These are phyloP conservation scores for Macrobrachium rosenbergii DNA, from an alignment of 1,140 invertebrate species.

Conservation along the genomic window DNA sequence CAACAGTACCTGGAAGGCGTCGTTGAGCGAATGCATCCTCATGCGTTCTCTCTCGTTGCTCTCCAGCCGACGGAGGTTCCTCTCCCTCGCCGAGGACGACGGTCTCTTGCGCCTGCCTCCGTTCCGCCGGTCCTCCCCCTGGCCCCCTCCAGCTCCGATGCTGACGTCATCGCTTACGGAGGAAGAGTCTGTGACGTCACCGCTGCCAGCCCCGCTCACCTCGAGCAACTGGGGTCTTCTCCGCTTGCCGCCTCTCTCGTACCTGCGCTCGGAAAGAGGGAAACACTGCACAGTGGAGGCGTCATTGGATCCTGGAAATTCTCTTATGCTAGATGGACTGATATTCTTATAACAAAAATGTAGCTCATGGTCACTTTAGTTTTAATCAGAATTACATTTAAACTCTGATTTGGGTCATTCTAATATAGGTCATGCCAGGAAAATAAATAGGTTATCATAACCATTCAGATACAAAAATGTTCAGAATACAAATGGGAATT, in stretches of 20 bases:
- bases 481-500: too few relatives aligned
- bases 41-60: conserved; percentile 89
- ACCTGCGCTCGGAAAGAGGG: conserved; percentile 23
- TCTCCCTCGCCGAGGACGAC: conserved; percentile 81
- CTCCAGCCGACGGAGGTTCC: conserved; percentile 85
- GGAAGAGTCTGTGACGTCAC: conserved; percentile 58
- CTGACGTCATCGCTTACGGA: conserved; percentile 51
- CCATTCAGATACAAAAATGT: too few relatives aligned
- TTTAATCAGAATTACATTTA: too few relatives aligned
- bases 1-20: conserved; percentile 83
- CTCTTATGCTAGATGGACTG: too few relatives aligned
- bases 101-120: conserved; percentile 74
- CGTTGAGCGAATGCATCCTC: conserved; percentile 90
- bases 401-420: too few relatives aligned
- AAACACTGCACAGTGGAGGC: neutral
- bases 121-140: conserved; percentile 37
- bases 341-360: too few relatives aligned
- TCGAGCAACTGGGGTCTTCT: conserved; percentile 49
- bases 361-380: too few relatives aligned
- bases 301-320: neutral
- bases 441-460: too few relatives aligned
- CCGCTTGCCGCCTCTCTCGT: conserved; percentile 56
- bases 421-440: too few relatives aligned
- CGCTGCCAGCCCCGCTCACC: conserved; percentile 55
- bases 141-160: conserved; percentile 42